phyloP scores from a whole-genome alignment of 2,797 vertebrate species.

The Alexandromys oeconomus region DNA sequence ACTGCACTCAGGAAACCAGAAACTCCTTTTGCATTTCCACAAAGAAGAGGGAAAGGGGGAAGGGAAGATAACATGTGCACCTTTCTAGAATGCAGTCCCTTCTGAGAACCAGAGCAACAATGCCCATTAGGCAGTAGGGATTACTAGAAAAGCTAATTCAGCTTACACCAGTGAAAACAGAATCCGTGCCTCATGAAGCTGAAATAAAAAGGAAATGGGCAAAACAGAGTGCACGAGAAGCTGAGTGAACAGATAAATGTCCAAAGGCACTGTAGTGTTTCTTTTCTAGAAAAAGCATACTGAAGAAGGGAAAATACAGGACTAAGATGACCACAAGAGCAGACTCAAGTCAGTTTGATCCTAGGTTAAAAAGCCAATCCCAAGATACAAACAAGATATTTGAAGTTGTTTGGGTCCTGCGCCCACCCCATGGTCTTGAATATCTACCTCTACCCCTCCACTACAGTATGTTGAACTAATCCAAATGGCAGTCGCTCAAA shows the following conservation, averaged over 20 bases:
- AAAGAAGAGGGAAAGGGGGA: neutral
- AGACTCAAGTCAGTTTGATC: neutral
- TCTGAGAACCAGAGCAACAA: neutral
- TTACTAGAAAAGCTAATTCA: neutral
- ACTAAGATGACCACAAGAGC: neutral
- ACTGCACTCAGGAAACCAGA: neutral
- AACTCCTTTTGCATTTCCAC: neutral
- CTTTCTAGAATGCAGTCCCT: neutral
- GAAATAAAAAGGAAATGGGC: neutral
- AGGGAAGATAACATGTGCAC: too few relatives aligned
- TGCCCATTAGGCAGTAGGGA: neutral
- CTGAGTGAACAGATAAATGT: neutral
- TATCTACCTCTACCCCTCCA: neutral
- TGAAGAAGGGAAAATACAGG: neutral
- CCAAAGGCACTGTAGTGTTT: neutral
- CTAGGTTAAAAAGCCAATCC: neutral
- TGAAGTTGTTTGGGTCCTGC: neutral
- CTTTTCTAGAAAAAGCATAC: neutral
- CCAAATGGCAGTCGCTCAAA: neutral
- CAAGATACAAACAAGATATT: constrained; percentile 1
- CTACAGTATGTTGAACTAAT: neutral
- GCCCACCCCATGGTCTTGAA: neutral
- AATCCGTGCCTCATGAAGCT: neutral
- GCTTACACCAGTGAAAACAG: neutral
- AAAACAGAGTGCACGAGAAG: neutral